Conservation (phyloP, 2,888 invertebrate genomes). For the Cantharis flavilabris region DNA sequence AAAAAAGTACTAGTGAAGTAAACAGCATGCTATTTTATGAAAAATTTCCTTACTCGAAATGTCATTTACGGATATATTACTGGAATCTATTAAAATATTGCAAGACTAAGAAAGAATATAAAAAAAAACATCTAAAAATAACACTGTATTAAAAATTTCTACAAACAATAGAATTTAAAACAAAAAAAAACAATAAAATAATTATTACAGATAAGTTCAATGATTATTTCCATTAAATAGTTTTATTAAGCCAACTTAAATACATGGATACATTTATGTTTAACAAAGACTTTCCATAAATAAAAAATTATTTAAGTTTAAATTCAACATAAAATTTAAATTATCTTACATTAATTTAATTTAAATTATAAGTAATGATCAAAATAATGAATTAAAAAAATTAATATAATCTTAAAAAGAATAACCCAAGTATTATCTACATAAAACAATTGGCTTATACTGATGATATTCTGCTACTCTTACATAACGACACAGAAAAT, state of each 20-base stretch:
- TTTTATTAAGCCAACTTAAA: conserved; percentile 26
- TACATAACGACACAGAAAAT: conserved; percentile 40
- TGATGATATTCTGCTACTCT: conserved; percentile 23
- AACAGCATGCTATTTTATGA: too few relatives aligned
- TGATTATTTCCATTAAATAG: conserved; percentile 14
- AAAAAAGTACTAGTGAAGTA: too few relatives aligned
- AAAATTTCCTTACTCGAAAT: too few relatives aligned
- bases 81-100: background rate
- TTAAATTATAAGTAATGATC: background rate
- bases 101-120: background rate
- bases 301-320: conserved; percentile 7
- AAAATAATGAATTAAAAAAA: background rate
- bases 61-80: background rate
- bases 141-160: background rate
- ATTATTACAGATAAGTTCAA: background rate
- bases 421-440: background rate
- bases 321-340: background rate
- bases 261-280: conserved; percentile 24
- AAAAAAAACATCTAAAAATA: background rate
- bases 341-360: background rate
- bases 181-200: background rate
- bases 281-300: conserved; percentile 9
- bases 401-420: background rate
- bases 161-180: background rate
- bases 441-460: conserved; percentile 13